Conservation (phyloP, 2,888 invertebrate genomes). For the Lamellibrachia columna region DNA sequence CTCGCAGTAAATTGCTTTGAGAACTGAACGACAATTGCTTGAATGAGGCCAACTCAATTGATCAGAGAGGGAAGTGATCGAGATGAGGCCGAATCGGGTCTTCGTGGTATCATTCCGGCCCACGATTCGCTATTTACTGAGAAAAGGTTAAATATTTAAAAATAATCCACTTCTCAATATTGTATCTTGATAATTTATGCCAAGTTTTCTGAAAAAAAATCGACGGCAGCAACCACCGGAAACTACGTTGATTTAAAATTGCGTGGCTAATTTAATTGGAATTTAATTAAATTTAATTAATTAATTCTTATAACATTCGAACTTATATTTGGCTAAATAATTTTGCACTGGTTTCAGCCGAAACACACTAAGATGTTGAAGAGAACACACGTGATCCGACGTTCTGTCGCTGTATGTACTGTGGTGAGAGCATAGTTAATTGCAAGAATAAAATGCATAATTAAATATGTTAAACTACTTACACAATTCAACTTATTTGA, state of each 20-base stretch:
- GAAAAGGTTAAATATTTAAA: neutral
- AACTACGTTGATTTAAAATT: neutral
- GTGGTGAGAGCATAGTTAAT: too few relatives aligned
- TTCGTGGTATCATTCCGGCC: neutral
- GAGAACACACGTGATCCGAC: too few relatives aligned
- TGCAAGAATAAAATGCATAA: too few relatives aligned
- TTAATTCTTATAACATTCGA: too few relatives aligned
- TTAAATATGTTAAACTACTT: too few relatives aligned
- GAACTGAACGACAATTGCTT: neutral
- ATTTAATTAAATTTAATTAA: too few relatives aligned
- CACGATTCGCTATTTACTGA: neutral
- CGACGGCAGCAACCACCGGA: neutral
- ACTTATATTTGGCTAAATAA: too few relatives aligned
- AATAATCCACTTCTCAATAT: neutral
- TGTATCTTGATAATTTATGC: neutral
- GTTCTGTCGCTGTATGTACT: too few relatives aligned
- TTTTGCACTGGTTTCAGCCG: too few relatives aligned
- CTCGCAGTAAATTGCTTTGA: constrained; percentile 16
- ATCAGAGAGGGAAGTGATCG: neutral
- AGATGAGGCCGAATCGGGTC: neutral
- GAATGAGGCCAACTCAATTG: constrained; percentile 5
- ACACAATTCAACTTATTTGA: too few relatives aligned
- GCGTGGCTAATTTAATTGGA: neutral
- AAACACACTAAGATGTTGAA: too few relatives aligned
- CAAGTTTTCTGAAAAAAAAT: neutral